Evolutionary conservation across 2,113 vertebrate genomes (phyloP).

Genomic region (Gnathonemus longibarbis): DNA sequence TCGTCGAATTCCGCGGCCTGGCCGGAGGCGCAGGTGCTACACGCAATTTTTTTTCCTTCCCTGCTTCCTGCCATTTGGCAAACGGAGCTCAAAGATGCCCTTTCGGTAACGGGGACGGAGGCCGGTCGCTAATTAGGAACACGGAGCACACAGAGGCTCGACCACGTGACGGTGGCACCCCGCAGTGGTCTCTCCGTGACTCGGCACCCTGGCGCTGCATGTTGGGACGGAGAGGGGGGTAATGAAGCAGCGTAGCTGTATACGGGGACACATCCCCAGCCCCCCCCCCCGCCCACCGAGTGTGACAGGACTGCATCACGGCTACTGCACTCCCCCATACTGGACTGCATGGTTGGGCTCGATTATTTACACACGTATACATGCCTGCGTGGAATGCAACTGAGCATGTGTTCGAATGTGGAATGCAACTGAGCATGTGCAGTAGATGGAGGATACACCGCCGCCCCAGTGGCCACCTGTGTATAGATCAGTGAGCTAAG

Average conservation of each 20-base stretch:
- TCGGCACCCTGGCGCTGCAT: background rate
- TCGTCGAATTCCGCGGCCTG: background rate
- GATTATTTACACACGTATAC: background rate
- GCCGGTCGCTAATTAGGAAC: background rate
- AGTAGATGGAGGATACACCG: background rate
- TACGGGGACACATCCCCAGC: background rate
- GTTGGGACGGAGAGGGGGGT: background rate
- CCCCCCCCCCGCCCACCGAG: background rate
- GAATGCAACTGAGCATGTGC: background rate
- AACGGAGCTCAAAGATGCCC: background rate
- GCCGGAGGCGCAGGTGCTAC: background rate
- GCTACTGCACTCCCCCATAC: background rate
- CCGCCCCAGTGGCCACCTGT: background rate
- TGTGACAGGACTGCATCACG: background rate
- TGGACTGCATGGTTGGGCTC: background rate
- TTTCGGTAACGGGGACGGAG: background rate
- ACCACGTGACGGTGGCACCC: background rate
- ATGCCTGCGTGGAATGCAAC: background rate
- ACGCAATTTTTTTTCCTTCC: background rate
- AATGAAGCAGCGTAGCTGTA: background rate
- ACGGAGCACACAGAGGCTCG: background rate
- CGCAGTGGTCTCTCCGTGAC: background rate
- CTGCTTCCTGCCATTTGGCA: background rate
- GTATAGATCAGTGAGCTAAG: background rate
- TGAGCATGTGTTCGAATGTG: background rate